A percentile compares a stretch with the other conserved stretches of the same genome.
Evolutionary conservation across 1,140 invertebrate species (phyloP).

Genomic region (Triops cancriformis): DNA sequence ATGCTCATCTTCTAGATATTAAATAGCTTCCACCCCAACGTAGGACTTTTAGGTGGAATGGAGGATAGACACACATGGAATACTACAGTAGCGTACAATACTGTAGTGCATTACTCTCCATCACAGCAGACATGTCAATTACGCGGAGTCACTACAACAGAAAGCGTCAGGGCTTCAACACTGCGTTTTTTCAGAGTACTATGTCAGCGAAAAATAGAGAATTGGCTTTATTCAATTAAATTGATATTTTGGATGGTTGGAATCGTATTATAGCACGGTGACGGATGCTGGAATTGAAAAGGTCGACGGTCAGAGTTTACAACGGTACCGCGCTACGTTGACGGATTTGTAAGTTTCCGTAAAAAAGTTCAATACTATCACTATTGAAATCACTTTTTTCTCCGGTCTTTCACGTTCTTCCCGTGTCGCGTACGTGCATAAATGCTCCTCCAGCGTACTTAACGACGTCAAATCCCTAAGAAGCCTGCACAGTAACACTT

Average conservation of each 20-base stretch:
- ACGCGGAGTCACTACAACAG: too few relatives aligned
- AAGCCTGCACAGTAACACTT: neutral
- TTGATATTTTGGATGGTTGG: neutral
- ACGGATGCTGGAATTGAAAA: neutral
- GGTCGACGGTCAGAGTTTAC: neutral
- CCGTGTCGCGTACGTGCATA: neutral
- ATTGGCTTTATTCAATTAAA: neutral
- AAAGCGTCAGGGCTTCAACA: neutral
- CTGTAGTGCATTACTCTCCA: too few relatives aligned
- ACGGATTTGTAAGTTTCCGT: conserved; percentile 15
- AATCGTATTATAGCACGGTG: neutral
- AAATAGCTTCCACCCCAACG: too few relatives aligned
- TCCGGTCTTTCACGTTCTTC: neutral
- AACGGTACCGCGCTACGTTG: neutral
- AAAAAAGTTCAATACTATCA: neutral
- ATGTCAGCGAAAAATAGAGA: neutral
- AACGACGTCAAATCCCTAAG: neutral
- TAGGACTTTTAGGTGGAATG: too few relatives aligned
- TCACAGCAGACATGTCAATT: too few relatives aligned
- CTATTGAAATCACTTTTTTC: neutral
- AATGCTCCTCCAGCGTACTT: neutral
- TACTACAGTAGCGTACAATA: too few relatives aligned
- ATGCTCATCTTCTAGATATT: too few relatives aligned
- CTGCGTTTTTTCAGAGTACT: neutral
- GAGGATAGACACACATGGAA: too few relatives aligned